Conservation (phyloP, 2,797 vertebrate species). For the Liparis tanakae region DNA sequence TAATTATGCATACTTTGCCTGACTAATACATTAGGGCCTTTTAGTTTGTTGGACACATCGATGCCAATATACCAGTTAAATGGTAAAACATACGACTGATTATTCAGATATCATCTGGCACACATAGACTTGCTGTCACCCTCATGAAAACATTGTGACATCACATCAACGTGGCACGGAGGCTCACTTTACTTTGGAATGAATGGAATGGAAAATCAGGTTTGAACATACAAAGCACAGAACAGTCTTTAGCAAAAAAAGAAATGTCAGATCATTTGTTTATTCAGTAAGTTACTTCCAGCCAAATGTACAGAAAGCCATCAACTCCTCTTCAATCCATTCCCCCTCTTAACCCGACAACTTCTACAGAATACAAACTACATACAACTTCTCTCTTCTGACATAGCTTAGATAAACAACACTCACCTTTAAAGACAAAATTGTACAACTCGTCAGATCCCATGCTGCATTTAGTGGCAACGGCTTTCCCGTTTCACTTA, state of each 20-base stretch:
- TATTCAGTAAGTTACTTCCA: conserved; percentile 15
- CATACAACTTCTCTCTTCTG: neutral
- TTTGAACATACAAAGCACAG: neutral
- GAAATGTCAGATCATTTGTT: neutral
- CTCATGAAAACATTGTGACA: conserved; percentile 40
- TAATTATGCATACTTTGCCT: neutral
- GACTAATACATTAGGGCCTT: neutral
- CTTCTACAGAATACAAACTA: neutral
- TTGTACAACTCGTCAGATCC: conserved; percentile 83
- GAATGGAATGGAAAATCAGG: conserved; percentile 41
- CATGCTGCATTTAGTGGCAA: conserved; percentile 67
- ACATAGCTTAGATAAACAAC: conserved; percentile 30
- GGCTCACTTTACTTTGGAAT: conserved; percentile 45
- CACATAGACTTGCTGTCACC: conserved; percentile 36
- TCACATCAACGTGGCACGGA: conserved; percentile 44
- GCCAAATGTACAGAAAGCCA: conserved; percentile 17
- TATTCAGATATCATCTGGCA: conserved; percentile 5
- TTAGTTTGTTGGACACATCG: neutral
- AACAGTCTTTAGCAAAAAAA: neutral
- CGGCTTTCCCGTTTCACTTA: conserved; percentile 17
- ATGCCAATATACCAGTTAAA: neutral
- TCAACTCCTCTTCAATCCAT: conserved; percentile 56
- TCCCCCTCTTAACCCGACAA: neutral
- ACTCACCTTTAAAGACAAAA: conserved; percentile 88
- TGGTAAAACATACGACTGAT: neutral